Evolutionary conservation across 2,888 invertebrate genomes (phyloP), one percentile per base, ranked within the genome.

Genomic region (Cryptophagus acutangulus): DNA sequence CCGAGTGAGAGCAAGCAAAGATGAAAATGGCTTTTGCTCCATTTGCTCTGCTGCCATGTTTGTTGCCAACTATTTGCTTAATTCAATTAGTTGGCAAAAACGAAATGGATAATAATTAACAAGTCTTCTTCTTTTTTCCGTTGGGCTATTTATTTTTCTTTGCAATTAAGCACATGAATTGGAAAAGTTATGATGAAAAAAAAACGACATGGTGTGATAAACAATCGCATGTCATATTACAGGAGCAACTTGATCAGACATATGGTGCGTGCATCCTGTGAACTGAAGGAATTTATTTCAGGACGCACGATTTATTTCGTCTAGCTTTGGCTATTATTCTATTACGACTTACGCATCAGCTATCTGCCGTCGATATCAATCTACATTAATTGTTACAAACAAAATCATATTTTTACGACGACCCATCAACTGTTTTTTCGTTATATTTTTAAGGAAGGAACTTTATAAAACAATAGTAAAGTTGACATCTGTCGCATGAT

Each of bases 241-340:
- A 2, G 55, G 52, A 48, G 55, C 51, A 51, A 57, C 57, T 61
- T 54, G 60, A 63, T 65, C 62, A 56, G 58, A 55, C 61, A 62
- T 63, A 65, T 67, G 64, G 63, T 59, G 63, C 66, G 66, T 66
- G 58, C 48, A 61, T 64, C 63, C 62, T 54, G 55, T 46, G 40
- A 43, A 43, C 41, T 38, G 25, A 17, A 35, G 26, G 38, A 41
- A 40, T 43, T 41, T 41, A 46, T 43, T 36, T 34, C 38, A 38
- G 51, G 54, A 61, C 58, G 60, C 60, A 55, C 59, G 54, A 61
- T 61, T 61, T 59, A 59, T 58, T 55, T 52, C 46, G 50, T 54
- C 52, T 42, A 40, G 49, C 48, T 46, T 50, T 53, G 51, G n/a
- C n/a, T n/a, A n/a, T n/a, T n/a, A 20, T 6, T 20, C 24, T 47